Conservation (phyloP, 2,113 vertebrate species). For the Saccopteryx leptura region DNA sequence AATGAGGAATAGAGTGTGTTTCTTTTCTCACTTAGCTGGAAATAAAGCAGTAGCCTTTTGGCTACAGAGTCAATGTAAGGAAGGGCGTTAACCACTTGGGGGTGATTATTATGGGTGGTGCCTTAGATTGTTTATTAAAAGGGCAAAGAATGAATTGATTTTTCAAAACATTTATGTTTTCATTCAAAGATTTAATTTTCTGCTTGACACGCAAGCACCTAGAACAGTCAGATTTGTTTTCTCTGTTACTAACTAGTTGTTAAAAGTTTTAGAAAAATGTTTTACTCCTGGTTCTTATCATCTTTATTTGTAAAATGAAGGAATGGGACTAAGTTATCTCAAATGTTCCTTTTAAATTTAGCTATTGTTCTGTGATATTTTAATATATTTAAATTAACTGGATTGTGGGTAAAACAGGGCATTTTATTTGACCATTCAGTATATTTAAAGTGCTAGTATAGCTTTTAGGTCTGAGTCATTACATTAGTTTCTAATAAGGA, state of each 20-base stretch:
- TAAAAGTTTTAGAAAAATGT: conserved; percentile 18
- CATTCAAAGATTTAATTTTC: conserved; percentile 71
- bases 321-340: not conserved
- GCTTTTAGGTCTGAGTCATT: not conserved
- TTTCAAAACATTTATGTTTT: conserved; percentile 71
- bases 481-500: conserved; percentile 49
- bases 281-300: conserved; percentile 8
- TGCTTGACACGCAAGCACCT: conserved; percentile 13
- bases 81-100: conserved; percentile 56
- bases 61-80: conserved; percentile 66
- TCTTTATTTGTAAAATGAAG: conserved; percentile 56
- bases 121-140: conserved; percentile 69
- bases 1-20: not conserved
- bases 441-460: conserved; percentile 47
- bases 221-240: conserved; percentile 52
- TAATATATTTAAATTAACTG: conserved; percentile 54
- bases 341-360: conserved; percentile 26
- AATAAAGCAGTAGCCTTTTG: conserved; percentile 33
- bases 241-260: conserved; percentile 36
- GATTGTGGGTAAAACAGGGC: conserved; percentile 30
- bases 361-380: conserved; percentile 50
- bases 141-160: conserved; percentile 53
- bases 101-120: conserved; percentile 60
- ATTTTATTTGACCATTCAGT: conserved; percentile 61
- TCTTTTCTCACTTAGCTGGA: conserved; percentile 56